phyloP scores from a whole-genome alignment of 2,113 vertebrate genomes.

The Damaliscus lunatus region DNA sequence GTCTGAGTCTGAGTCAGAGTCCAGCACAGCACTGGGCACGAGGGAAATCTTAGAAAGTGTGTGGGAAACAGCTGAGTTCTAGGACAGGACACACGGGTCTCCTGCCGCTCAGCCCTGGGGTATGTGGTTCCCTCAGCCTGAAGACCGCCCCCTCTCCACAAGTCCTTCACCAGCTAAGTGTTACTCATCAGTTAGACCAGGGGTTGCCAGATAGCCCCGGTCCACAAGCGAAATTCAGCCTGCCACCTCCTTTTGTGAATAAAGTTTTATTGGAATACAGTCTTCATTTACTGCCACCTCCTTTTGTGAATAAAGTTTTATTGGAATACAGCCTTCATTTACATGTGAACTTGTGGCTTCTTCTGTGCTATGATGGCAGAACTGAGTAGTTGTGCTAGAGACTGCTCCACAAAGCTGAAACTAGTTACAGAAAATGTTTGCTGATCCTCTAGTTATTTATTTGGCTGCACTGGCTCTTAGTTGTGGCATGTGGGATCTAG shows the following conservation, averaged over 20 bases:
- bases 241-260: not conserved
- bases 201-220: accelerated
- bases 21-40: not conserved
- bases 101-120: not conserved
- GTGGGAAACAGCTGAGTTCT: not conserved
- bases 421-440: not conserved
- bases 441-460: not conserved
- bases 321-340: not conserved
- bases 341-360: not conserved
- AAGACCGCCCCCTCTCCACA: not conserved
- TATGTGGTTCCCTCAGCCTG: not conserved
- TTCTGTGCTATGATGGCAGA: accelerated
- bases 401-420: not conserved
- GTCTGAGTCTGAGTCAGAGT: not conserved
- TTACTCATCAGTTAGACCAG: not conserved
- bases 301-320: not conserved
- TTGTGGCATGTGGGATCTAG: not conserved
- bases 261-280: too few relatives aligned
- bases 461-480: not conserved
- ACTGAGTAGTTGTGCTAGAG: not conserved
- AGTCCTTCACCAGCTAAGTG: not conserved
- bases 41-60: not conserved
- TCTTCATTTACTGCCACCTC: not conserved
- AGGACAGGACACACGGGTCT: accelerated
- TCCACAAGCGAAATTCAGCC: not conserved